Conservation (phyloP, 2,113 vertebrate species). For the Silurus meridionalis region DNA sequence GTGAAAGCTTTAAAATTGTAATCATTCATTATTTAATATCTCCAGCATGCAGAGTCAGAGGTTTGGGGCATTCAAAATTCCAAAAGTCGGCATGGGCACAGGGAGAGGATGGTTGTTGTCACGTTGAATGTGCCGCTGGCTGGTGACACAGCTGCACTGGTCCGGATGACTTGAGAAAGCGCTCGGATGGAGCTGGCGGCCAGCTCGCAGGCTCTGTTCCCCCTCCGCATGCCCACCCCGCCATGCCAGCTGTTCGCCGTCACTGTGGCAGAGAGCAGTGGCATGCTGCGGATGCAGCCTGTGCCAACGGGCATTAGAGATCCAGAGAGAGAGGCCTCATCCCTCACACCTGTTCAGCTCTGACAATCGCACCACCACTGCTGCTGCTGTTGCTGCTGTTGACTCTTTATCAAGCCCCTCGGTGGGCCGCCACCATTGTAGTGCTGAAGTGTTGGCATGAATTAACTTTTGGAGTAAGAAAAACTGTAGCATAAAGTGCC, state of each 20-base stretch:
- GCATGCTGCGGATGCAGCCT: constrained; percentile 49
- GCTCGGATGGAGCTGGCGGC: constrained; percentile 44
- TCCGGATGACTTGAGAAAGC: constrained; percentile 56
- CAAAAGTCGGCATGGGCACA: constrained; percentile 8
- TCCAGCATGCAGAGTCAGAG: constrained; percentile 3
- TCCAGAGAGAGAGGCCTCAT: constrained; percentile 47
- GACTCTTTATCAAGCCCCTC: constrained; percentile 40
- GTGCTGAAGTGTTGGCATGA: constrained; percentile 25
- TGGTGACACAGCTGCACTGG: constrained; percentile 56
- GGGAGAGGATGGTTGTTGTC: constrained; percentile 45
- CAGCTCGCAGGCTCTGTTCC: constrained; percentile 37
- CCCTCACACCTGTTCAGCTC: constrained; percentile 55
- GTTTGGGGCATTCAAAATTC: constrained; percentile 11
- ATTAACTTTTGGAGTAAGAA: constrained; percentile 29
- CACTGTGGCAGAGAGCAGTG: constrained; percentile 45
- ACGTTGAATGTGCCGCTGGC: constrained; percentile 49
- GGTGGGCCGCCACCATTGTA: constrained; percentile 18
- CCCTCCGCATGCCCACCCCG: constrained; percentile 36
- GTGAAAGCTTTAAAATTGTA: neutral
- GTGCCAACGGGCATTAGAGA: constrained; percentile 55
- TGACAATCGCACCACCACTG: constrained; percentile 21
- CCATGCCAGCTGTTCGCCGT: constrained; percentile 54
- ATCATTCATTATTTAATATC: neutral
- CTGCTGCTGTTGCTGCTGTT: constrained; percentile 27
- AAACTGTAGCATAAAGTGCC: constrained; percentile 25